Conservation (phyloP, 2,888 invertebrate genomes). For the Patella pellucida region DNA sequence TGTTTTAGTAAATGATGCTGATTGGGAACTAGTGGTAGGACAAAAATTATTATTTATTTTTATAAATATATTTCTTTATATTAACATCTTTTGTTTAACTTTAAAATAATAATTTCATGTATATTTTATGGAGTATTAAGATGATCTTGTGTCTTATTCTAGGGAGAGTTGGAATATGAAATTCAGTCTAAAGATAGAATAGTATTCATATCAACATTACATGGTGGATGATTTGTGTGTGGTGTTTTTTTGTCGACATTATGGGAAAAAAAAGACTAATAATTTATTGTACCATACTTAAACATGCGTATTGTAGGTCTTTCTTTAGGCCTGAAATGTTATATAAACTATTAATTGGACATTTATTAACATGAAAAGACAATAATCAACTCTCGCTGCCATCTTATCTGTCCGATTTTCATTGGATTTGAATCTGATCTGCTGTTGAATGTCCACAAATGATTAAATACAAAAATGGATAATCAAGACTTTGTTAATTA, state of each 20-base stretch:
- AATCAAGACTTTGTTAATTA: too few species aligned
- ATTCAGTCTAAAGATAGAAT: slow-evolving; percentile 71
- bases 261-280: background rate
- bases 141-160: slow-evolving; percentile 19
- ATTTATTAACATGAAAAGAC: too few species aligned
- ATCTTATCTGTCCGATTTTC: too few species aligned
- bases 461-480: too few species aligned
- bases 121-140: background rate
- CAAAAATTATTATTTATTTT: slow-evolving; percentile 6
- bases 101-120: background rate
- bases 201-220: slow-evolving; percentile 74
- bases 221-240: slow-evolving; percentile 70
- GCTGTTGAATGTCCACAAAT: too few species aligned
- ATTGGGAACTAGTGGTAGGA: slow-evolving; percentile 90
- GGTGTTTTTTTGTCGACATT: background rate
- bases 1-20: slow-evolving; percentile 92
- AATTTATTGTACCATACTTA: too few species aligned
- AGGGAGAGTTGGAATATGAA: slow-evolving; percentile 72
- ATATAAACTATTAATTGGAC: too few species aligned
- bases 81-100: background rate
- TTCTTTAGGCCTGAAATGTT: too few species aligned
- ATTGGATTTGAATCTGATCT: too few species aligned
- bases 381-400: too few species aligned
- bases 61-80: slow-evolving; percentile 1
- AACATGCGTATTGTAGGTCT: background rate